These are phyloP conservation scores for Crocodylus rhombifer DNA, from an alignment of 2,797 vertebrate species.

Conservation along the genomic window DNA sequence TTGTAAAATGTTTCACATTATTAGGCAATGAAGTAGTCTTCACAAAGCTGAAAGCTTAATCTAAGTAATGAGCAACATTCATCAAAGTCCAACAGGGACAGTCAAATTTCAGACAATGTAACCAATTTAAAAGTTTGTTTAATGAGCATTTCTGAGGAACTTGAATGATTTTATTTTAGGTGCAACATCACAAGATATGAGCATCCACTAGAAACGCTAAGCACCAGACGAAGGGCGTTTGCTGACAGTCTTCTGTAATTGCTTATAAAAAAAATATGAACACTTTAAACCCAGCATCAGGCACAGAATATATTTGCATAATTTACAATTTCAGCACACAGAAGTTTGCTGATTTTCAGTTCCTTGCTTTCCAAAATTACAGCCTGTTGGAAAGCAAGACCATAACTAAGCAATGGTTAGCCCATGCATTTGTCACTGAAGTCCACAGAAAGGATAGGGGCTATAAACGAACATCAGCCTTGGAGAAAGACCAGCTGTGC, in stretches of 20 bases:
- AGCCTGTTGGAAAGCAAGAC: background rate
- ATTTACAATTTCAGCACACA: conserved; percentile 21
- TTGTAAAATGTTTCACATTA: conserved; percentile 54
- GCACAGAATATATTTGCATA: conserved; percentile 55
- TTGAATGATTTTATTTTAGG: conserved; percentile 28
- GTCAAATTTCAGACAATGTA: conserved; percentile 52
- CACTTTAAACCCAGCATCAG: background rate
- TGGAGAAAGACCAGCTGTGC: too few species aligned
- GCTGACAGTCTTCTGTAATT: conserved; percentile 4
- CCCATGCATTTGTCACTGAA: background rate
- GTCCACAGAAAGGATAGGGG: background rate
- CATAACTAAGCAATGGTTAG: background rate
- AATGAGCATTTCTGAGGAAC: conserved; percentile 56
- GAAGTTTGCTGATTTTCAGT: background rate
- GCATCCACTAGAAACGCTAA: background rate
- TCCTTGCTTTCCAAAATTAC: conserved; percentile 36
- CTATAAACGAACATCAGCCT: too few species aligned
- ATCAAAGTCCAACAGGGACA: conserved; percentile 48
- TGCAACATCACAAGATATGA: conserved; percentile 30
- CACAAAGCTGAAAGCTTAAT: conserved; percentile 61
- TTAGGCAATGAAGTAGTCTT: conserved; percentile 38
- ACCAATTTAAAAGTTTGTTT: conserved; percentile 54
- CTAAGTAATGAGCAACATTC: conserved; percentile 63
- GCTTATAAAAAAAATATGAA: conserved; percentile 27
- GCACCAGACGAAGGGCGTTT: background rate